Evolutionary conservation across 2,797 vertebrate species (phyloP), one percentile per base, ranked within the genome.

Genomic region (Molossus alvarezi): DNA sequence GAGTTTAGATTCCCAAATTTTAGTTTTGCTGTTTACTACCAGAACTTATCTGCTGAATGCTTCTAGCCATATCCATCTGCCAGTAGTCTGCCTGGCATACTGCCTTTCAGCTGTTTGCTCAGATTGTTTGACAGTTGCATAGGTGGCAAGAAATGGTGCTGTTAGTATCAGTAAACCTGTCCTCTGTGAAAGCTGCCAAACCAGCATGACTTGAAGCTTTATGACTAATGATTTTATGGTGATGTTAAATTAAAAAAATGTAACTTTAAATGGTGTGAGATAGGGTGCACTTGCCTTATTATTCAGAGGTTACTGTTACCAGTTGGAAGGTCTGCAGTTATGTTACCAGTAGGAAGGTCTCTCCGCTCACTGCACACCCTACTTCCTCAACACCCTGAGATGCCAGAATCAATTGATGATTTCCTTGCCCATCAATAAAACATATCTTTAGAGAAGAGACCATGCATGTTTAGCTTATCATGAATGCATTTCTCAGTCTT

Each of bases 111-210:
- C 58, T 87, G 0, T 79, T 91, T 88, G 91, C 88, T 93, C 67
- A 92, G 79, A 92, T 72, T 62, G 51, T 65, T 89, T 86, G 72
- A 93, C 90, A 95, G 92, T 84, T 72, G 94, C 21, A 45, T 58
- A 89, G 60, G 58, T 94, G n/a, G 58, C 48, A 71, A 83, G 86
- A 90, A 79, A 65, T n/a, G 21, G 58, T 88, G n/a, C 62, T 88
- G 41, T 75, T 71, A 27, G 55, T 92, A 33, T 93, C 71, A 91
- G 72, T 91, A 92, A 84, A 90, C 67, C 60, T 80, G 45, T 67
- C 48, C 37, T 85, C 21, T 79, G 79, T 72, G 82, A 93, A 94
- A 76, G 29, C 67, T 85, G 25, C 55, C 69, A 65, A 94, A 45
- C 81, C 62, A 94, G 41, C 55, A 27, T 81, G 48, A 91, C 65